Evolutionary conservation across 2,888 invertebrate genomes (phyloP).

Genomic region (Ecdyonurus torrentis): DNA sequence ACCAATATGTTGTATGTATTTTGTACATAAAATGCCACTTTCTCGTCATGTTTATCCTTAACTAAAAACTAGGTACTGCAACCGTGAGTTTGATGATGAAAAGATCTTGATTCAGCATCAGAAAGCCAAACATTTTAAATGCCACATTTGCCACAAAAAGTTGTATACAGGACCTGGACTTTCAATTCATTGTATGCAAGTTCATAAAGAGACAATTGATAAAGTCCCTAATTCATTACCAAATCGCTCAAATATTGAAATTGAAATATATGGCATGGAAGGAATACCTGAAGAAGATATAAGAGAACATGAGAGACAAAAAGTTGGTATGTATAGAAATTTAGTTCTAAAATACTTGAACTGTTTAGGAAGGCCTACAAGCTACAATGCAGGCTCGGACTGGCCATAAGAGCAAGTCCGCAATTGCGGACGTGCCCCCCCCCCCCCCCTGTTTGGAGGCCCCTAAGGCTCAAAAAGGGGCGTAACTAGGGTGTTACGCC

Average conservation of each 20-base stretch:
- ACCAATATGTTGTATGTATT: no score
- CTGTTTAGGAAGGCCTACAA: not conserved
- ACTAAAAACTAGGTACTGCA: conserved; percentile 77
- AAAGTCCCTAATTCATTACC: conserved; percentile 98
- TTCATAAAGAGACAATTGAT: conserved; percentile 98
- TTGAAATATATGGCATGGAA: conserved; percentile 99
- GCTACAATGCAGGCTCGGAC: no score
- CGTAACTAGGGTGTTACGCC: no score
- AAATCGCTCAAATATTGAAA: conserved; percentile 93
- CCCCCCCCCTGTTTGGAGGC: no score
- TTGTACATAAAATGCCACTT: no score
- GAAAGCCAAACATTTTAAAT: conserved; percentile 99
- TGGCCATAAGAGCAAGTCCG: no score
- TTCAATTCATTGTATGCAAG: conserved; percentile 99
- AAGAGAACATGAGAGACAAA: conserved; percentile 84
- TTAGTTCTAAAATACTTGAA: no score
- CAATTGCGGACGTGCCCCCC: no score
- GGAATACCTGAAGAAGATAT: conserved; percentile 94
- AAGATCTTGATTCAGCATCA: conserved; percentile 99
- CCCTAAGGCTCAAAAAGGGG: no score
- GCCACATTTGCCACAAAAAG: conserved; percentile 99
- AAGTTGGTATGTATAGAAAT: conserved; percentile 23
- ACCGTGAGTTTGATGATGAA: conserved; percentile 99
- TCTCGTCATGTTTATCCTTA: no score
- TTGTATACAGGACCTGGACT: conserved; percentile 95